Percentiles rank a stretch among this genome's conserved stretches.
phyloP scores from a whole-genome alignment of 2,888 invertebrate species.

The Brachyopa scutellaris region DNA sequence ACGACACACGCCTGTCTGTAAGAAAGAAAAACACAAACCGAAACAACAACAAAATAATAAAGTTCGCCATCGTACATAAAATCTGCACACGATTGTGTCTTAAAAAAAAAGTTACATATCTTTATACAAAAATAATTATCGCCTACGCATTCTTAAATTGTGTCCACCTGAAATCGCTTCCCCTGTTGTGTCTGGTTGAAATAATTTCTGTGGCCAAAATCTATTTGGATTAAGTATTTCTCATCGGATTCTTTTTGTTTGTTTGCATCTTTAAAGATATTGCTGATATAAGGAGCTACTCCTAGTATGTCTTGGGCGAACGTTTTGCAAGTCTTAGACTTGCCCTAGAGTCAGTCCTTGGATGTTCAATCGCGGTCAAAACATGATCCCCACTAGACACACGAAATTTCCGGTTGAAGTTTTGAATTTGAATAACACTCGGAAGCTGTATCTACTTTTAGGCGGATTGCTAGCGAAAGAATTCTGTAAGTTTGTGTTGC shows the following conservation, averaged over 20 bases:
- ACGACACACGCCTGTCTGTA: conserved; percentile 66
- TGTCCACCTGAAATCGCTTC: conserved; percentile 55
- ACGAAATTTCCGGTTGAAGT: no score
- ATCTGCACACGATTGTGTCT: conserved; percentile 44
- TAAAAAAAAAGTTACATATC: conserved; percentile 19
- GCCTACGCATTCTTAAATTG: conserved; percentile 56
- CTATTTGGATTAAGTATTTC: conserved; percentile 9
- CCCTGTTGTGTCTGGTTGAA: conserved; percentile 27
- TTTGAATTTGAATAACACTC: no score
- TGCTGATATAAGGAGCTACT: no score
- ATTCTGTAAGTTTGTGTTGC: background rate
- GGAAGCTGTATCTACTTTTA: background rate
- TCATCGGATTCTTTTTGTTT: no score
- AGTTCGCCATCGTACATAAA: conserved; percentile 27
- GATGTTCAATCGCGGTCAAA: no score
- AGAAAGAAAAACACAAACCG: conserved; percentile 29
- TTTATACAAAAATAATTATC: conserved; percentile 34
- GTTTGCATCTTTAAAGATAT: no score
- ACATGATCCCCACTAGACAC: no score
- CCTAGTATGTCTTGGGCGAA: no score
- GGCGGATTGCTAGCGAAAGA: no score
- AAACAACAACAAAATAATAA: conserved; percentile 31
- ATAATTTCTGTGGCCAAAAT: conserved; percentile 1
- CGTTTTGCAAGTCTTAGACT: no score
- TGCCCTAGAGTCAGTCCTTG: no score